Evolutionary conservation across 2,113 vertebrate genomes (phyloP).

Genomic region (Corythornis cristatus): DNA sequence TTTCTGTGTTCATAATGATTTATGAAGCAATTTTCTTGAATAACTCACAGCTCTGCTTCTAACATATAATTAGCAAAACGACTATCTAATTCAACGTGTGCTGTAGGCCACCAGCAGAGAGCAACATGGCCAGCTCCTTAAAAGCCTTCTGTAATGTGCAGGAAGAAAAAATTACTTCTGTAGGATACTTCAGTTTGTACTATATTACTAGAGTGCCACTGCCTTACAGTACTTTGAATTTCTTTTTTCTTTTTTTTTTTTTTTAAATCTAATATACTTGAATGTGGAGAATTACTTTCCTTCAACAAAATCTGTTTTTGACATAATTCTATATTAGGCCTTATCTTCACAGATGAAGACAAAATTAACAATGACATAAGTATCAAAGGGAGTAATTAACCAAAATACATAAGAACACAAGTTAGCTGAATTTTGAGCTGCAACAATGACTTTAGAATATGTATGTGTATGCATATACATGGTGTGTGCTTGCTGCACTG

Average conservation of each 20-base stretch:
- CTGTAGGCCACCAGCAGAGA: not conserved
- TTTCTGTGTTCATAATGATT: not conserved
- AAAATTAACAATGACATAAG: not conserved
- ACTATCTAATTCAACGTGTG: not conserved
- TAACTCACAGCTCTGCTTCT: not conserved
- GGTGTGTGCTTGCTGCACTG: not conserved
- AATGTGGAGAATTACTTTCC: not conserved
- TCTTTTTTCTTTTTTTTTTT: not conserved
- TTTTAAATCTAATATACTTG: not conserved
- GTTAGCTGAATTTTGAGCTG: not conserved
- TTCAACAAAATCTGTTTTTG: not conserved
- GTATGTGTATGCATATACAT: too few species aligned
- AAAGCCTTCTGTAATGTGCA: not conserved
- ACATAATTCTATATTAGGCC: not conserved
- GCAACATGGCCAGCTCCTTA: not conserved
- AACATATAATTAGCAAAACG: not conserved
- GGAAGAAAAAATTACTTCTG: not conserved
- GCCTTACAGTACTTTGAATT: not conserved
- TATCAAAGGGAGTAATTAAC: constrained; percentile 20
- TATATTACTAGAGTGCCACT: not conserved
- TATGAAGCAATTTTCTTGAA: not conserved
- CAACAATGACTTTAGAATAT: not conserved
- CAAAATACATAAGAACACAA: not conserved
- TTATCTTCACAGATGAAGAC: not conserved
- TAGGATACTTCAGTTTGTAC: not conserved